These are phyloP conservation scores for Parapsyche elsis DNA, from an alignment of 1,140 invertebrate genomes.

Conservation along the genomic window DNA sequence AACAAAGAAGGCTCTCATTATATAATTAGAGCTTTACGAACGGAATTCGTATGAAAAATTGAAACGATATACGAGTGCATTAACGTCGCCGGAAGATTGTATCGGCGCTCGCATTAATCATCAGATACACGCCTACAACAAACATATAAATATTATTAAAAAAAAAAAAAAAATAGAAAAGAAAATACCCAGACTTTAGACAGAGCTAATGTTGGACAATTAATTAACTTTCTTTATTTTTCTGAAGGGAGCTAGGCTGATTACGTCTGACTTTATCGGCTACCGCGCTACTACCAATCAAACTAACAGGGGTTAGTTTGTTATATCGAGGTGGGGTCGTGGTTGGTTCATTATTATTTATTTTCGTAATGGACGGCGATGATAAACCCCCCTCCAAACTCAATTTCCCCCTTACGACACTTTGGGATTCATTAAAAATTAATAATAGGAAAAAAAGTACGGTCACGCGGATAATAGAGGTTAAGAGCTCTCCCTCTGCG, in stretches of 20 bases:
- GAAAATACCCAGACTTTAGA: neutral
- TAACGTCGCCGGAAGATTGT: slow-evolving; percentile 3
- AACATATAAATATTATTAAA: neutral
- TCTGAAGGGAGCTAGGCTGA: neutral
- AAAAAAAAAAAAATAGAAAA: neutral
- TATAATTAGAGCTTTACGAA: neutral
- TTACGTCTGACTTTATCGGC: neutral
- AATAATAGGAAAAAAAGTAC: too few relatives aligned
- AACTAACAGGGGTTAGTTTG: neutral
- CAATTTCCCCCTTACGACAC: neutral
- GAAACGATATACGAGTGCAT: neutral
- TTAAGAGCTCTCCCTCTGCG: too few relatives aligned
- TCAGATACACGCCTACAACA: neutral
- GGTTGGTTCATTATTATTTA: neutral
- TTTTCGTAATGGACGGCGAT: slow-evolving; percentile 2
- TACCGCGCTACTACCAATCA: neutral
- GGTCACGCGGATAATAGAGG: too few relatives aligned
- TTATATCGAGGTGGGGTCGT: neutral
- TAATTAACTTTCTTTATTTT: slow-evolving; percentile 9
- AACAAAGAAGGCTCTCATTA: too few relatives aligned
- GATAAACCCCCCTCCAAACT: neutral
- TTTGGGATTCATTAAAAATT: neutral
- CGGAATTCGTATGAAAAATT: neutral
- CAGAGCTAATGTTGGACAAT: neutral
- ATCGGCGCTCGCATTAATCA: neutral